Conservation (phyloP, 2,888 invertebrate genomes). For the Patella caerulea region DNA sequence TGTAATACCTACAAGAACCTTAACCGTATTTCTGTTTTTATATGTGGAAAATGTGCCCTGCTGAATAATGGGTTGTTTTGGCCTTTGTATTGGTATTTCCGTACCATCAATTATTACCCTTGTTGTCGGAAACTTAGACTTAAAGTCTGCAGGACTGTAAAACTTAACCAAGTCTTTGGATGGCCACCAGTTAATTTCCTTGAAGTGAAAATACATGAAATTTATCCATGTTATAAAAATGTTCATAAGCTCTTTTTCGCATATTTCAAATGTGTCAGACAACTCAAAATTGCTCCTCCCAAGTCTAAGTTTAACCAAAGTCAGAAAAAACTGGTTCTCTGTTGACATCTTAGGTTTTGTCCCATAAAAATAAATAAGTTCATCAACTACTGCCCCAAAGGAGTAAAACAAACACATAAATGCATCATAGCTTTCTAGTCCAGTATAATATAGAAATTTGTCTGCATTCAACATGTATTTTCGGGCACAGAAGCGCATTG, state of each 20-base stretch:
- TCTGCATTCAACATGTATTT: not conserved
- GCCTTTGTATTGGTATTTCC: no score
- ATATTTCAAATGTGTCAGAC: slow-evolving; percentile 34
- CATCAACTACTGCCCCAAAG: slow-evolving; percentile 17
- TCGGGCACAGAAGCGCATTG: not conserved
- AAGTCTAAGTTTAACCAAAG: slow-evolving; percentile 34
- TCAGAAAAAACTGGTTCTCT: slow-evolving; percentile 33
- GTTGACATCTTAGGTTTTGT: slow-evolving; percentile 23
- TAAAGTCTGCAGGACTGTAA: no score
- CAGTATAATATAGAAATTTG: slow-evolving; percentile 19
- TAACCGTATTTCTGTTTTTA: slow-evolving; percentile 30
- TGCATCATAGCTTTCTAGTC: slow-evolving; percentile 15
- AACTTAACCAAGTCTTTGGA: no score
- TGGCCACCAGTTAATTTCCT: no score
- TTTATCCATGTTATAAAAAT: slow-evolving; percentile 42
- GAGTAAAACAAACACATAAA: slow-evolving; percentile 19
- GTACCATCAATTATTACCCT: no score
- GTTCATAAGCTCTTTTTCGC: slow-evolving; percentile 33
- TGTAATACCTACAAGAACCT: slow-evolving; percentile 25
- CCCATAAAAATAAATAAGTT: slow-evolving; percentile 25
- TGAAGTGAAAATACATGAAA: no score
- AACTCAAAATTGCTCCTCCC: slow-evolving; percentile 36
- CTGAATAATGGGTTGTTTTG: no score
- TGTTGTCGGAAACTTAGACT: no score
- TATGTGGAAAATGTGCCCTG: no score